phyloP scores from a whole-genome alignment of 2,113 vertebrate species.

The Embiotoca jacksoni region DNA sequence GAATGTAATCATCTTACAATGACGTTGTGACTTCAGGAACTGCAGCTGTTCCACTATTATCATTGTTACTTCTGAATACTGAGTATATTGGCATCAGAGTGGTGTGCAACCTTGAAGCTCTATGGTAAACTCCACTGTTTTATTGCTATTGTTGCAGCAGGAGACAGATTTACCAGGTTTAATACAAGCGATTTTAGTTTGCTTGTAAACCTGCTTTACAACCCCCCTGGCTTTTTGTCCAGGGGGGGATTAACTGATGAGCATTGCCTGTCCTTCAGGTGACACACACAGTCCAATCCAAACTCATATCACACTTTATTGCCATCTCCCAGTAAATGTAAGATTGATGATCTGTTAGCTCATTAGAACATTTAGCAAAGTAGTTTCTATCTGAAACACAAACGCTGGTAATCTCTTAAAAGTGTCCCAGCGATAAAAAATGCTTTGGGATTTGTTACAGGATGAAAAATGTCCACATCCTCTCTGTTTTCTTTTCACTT shows the following conservation, averaged over 20 bases:
- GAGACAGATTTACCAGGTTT: conserved; percentile 78
- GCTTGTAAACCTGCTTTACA: conserved; percentile 80
- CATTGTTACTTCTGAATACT: conserved; percentile 55
- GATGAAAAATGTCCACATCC: conserved; percentile 72
- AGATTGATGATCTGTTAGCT: conserved; percentile 61
- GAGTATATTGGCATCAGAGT: conserved; percentile 34
- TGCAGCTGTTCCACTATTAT: conserved; percentile 53
- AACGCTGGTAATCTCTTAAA: conserved; percentile 32
- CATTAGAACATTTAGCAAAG: conserved; percentile 58
- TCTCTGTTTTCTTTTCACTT: conserved; percentile 68
- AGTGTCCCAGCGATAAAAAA: conserved; percentile 39
- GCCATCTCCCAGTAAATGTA: conserved; percentile 53
- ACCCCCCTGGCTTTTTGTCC: conserved; percentile 69
- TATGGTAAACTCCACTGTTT: conserved; percentile 64
- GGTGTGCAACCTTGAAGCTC: conserved; percentile 65
- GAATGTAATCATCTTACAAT: conserved; percentile 75
- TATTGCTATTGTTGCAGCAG: conserved; percentile 74
- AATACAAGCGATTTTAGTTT: conserved; percentile 76
- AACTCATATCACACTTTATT: conserved; percentile 73
- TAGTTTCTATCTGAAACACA: conserved; percentile 42
- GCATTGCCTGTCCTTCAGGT: conserved; percentile 80
- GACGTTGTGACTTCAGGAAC: conserved; percentile 61
- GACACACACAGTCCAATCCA: conserved; percentile 67
- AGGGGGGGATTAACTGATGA: conserved; percentile 76
- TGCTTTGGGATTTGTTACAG: conserved; percentile 65